Evolutionary conservation across 2,797 vertebrate genomes (phyloP), one percentile per base, ranked within the genome.

Genomic region (Bradypodion pumilum): DNA sequence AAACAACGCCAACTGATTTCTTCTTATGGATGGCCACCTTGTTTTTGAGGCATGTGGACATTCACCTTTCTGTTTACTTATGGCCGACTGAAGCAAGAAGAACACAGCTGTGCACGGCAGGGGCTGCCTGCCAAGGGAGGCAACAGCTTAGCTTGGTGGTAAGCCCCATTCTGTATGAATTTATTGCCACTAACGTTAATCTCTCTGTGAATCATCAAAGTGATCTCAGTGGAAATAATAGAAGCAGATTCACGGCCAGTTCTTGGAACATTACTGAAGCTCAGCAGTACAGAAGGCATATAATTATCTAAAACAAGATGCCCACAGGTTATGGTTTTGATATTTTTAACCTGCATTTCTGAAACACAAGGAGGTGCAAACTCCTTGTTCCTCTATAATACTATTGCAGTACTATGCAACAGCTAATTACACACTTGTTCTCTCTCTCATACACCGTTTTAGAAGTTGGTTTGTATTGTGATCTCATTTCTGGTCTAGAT

Each of bases 191-290:
- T 77, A 16, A 69, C 74, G 42, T 62, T 32, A 42, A 76, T 75
- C 74, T 76, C 37, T 40, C 46, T 68, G 32, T 83, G 82, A 60
- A 77, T 70, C 74, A 78, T 46, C 74, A 70, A 40, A 59, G 56
- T 62, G 49, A 78, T 35, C 37, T 68, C 35, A 56, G 62, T 1
- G 23, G 73, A 75, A 74, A 59, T n/a, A 59, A 66, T 23, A 46
- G 40, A 52, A 74, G 49, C 15, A 69, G 49, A 69, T 60, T 62
- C 78, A 60, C 59, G 32, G 37, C 37, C 49, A 46, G 40, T 80
- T 75, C 49, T 29, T 75, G 60, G 63, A 60, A 49, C 62, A 74
- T 59, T 44, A 44, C 23, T 4, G 29, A 80, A 19, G 35, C 49
- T 29, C 63, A 44, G n/a, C n/a, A 60, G 37, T 19, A 78, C 27